Percentiles rank a stretch among this genome's conserved stretches.
phyloP scores from a whole-genome alignment of 1,140 invertebrate species.

The Trypoxylus dichotomus region DNA sequence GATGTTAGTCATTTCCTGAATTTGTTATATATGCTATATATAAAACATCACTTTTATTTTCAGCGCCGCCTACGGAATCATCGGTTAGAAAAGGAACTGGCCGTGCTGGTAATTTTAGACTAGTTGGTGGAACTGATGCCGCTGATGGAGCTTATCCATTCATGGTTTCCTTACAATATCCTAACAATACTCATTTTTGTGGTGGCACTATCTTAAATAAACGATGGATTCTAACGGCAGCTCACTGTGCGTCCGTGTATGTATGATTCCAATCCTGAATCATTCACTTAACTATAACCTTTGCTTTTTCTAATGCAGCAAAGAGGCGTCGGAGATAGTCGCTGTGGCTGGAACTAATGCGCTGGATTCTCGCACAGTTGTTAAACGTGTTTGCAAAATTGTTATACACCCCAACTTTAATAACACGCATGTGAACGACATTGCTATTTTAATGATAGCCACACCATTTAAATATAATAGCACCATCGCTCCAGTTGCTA shows the following conservation, averaged over 20 bases:
- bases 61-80: too few species aligned
- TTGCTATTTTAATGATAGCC: too few species aligned
- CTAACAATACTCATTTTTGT: conserved; percentile 25
- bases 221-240: conserved; percentile 34
- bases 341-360: too few species aligned
- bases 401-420: too few species aligned
- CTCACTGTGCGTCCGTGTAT: conserved; percentile 38
- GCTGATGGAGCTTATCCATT: conserved; percentile 50
- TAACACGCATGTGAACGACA: too few species aligned
- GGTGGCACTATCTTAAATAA: conserved; percentile 24
- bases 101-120: conserved; percentile 25
- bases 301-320: background rate
- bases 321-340: background rate
- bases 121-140: conserved; percentile 54
- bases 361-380: too few species aligned
- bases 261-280: background rate
- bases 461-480: too few species aligned
- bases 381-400: too few species aligned
- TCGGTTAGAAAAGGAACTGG: background rate
- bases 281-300: background rate
- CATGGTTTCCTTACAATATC: conserved; percentile 53
- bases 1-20: too few species aligned
- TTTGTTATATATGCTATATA: too few species aligned
- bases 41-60: too few species aligned
- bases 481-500: too few species aligned